Base-by-base conservation (phyloP, 1,140 invertebrate genomes). In the Camponotus floridanus region DNA sequence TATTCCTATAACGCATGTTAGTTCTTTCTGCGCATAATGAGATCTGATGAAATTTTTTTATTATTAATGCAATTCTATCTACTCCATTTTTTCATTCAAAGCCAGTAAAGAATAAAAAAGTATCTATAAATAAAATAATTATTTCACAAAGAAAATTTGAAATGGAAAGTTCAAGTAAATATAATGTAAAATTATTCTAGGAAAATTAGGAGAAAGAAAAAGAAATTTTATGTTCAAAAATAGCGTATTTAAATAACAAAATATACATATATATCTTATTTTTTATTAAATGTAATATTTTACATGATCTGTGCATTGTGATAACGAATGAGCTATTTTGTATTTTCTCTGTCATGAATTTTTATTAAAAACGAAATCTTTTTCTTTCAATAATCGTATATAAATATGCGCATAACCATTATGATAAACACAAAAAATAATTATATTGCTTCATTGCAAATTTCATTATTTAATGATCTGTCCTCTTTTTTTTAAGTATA, bases 251-350 rank as follows among this genome's bases (percentile, higher is more conserved):
- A 2, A 45, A 68, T 26, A 26, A 18, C 39, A 26, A 39, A 55
- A 42, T 68, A 57, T 18, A 26, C 26, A 26, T 26, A 26, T 26
- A 26, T 26, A 26, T 26, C 26, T 26, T 51, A 51, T 15, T 51
- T 55, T 80, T 57, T 68, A 68, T 68, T 26, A 51, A 26, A 42
- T 15, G 7, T 51, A 67, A 67, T 55, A 26, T 45, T 67, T 67
- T 57, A 13, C 65, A n/a, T 15, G 8, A 62, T 55, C 9, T n/a
- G n/a, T n/a, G n/a, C n/a, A n/a, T n/a, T 65, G 15, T 13, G n/a
- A 26, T 65, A 65, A 36, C 11, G 51, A 78, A 76, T 64, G 5
- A 3, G 13, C 3, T 67, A 1, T 65, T 65, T 65, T 65, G 18
- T 8, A 36, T 18, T 36, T 26, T 26, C 26, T 26, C 26, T 26